Percentiles rank a stretch among this genome's conserved stretches.
Evolutionary conservation across 2,113 vertebrate genomes (phyloP).

Genomic region (Channa argus): DNA sequence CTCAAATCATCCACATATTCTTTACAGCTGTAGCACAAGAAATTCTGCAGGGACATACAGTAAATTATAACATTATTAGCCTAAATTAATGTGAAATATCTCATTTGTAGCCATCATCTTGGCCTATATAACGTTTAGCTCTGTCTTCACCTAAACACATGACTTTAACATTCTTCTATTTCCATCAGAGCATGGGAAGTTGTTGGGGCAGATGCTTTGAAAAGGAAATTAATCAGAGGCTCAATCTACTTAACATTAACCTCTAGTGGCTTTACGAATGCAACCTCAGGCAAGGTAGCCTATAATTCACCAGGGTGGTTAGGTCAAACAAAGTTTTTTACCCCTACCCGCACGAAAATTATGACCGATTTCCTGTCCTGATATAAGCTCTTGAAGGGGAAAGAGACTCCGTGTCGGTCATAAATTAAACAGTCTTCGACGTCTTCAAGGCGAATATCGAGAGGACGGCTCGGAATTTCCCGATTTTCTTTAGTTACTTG

Average conservation of each 20-base stretch:
- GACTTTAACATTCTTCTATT: constrained; percentile 17
- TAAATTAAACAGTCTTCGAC: constrained; percentile 81
- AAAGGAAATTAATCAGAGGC: background rate
- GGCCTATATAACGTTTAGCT: background rate
- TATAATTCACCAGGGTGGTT: background rate
- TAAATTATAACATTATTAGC: no score
- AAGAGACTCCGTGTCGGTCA: constrained; percentile 78
- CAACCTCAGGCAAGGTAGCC: background rate
- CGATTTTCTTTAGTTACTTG: constrained; percentile 76
- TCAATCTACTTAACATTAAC: background rate
- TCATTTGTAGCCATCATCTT: background rate
- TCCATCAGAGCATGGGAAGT: constrained; percentile 19
- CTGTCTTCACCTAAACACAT: constrained; percentile 39
- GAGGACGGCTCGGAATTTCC: background rate
- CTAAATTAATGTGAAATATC: no score
- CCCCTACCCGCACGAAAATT: constrained; percentile 91
- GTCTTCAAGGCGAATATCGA: constrained; percentile 67
- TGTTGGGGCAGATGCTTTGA: constrained; percentile 20
- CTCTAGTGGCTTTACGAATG: background rate
- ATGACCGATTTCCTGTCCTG: constrained; percentile 86
- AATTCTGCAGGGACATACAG: constrained; percentile 85
- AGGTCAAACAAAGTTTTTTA: constrained; percentile 14
- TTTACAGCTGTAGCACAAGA: constrained; percentile 94
- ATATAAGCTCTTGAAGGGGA: constrained; percentile 85
- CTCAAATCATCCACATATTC: constrained; percentile 96